Evolutionary conservation across 2,888 invertebrate species (phyloP), one percentile per base, ranked within the genome.

Genomic region (Caradrina clavipalpis): DNA sequence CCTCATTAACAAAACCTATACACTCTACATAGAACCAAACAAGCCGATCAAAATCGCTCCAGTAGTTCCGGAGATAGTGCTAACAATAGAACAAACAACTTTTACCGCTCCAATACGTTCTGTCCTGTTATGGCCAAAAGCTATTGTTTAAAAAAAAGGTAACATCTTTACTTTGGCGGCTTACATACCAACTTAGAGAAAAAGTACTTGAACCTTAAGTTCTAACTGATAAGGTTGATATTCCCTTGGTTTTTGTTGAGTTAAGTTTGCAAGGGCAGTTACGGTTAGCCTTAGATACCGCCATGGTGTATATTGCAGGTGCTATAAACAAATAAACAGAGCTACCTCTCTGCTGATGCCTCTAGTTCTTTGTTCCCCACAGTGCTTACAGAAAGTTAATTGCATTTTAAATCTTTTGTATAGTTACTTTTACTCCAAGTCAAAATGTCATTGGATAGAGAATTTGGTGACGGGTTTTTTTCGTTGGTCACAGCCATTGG

Each of bases 251-350:
- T 61, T 19, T 35, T 11, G 0, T 7, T n/a, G 2, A 35, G 13
- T 53, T 69, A 63, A 72, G 45, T 68, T 72, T 39, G 78, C 31
- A 59, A 31, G 39, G 35, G 45, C 31, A 58, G 35, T 73, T 81
- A 82, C 79, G 79, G 79, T 80, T 55, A 80, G 61, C 59, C 51
- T 49, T 57, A 63, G 57, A 76, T 60, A 50, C 76, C 53, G 88
- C 76, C 82, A 85, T 82, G 85, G 84, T 71, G 71, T 76, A 76
- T 76, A 87, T 81, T 80, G 78, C 85, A 86, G 85, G 85, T 87
- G 83, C 73, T 84, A 85, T 86, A 87, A 86, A 88, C 80, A 85
- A 86, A 87, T 67, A 84, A 81, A 84, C 59, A 82, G 15, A 65
- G 82, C 68, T 82, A 82, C 82, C 82, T 82, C 55, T 62, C 72